Evolutionary conservation across 1,140 invertebrate genomes (phyloP).

Genomic region (Papilio glaucus): DNA sequence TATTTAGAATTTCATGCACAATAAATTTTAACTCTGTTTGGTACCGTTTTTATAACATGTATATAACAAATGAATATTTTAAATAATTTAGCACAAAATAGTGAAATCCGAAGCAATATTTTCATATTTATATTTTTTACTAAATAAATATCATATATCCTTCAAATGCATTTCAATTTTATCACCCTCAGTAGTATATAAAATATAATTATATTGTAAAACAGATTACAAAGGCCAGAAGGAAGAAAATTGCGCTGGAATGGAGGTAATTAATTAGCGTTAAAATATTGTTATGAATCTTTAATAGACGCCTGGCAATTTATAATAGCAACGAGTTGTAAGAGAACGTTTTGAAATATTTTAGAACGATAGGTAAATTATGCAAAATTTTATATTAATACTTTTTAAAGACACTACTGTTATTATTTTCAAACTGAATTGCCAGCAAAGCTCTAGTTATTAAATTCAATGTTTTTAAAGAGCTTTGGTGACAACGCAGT

Average conservation of each 20-base stretch:
- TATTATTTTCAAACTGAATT: no score
- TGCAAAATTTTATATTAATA: background rate
- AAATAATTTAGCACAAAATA: background rate
- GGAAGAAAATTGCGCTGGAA: background rate
- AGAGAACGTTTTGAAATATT: background rate
- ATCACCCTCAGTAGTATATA: background rate
- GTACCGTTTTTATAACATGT: no score
- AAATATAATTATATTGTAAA: slow-evolving; percentile 8
- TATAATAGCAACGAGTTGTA: slow-evolving; percentile 19
- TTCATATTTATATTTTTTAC: background rate
- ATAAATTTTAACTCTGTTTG: background rate
- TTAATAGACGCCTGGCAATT: slow-evolving; percentile 21
- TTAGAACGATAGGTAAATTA: background rate
- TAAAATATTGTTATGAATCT: slow-evolving; percentile 16
- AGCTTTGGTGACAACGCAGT: no score
- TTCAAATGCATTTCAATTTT: background rate
- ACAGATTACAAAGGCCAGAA: slow-evolving; percentile 7
- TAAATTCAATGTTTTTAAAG: no score
- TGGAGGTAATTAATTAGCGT: slow-evolving; percentile 19
- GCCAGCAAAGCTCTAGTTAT: no score
- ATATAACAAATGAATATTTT: no score
- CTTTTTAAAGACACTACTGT: no score
- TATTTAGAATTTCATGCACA: background rate
- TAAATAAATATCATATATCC: background rate
- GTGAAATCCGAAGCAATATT: background rate